phyloP scores from a whole-genome alignment of 2,888 invertebrate genomes.

The Odontocerum albicorne region DNA sequence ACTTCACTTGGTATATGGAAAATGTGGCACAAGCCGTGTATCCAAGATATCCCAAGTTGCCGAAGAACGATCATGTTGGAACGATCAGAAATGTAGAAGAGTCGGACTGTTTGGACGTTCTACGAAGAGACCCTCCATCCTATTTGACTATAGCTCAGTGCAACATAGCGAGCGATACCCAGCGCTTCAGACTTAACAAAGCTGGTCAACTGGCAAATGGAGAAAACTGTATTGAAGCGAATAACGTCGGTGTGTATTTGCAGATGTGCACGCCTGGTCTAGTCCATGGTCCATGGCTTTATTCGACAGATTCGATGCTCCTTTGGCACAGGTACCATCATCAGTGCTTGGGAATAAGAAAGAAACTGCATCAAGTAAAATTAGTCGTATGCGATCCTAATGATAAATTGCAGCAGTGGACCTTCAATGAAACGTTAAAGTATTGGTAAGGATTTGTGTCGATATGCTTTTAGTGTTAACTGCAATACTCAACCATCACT shows the following conservation, averaged over 20 bases:
- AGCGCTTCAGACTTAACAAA: constrained; percentile 89
- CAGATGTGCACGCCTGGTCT: constrained; percentile 90
- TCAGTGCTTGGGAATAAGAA: constrained; percentile 82
- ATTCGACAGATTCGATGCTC: constrained; percentile 73
- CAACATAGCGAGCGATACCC: constrained; percentile 93
- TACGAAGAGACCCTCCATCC: constrained; percentile 89
- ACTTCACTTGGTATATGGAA: constrained; percentile 82
- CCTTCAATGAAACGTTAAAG: too few species aligned
- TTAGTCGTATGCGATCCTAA: too few species aligned
- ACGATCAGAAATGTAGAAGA: constrained; percentile 84
- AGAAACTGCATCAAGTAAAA: too few species aligned
- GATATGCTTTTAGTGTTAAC: too few species aligned
- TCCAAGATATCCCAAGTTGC: constrained; percentile 56
- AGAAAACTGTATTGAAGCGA: constrained; percentile 92
- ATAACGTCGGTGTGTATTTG: constrained; percentile 82
- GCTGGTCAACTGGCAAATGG: constrained; percentile 94
- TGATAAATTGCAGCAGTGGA: too few species aligned
- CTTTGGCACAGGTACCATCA: constrained; percentile 74
- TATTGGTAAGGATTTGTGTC: too few species aligned
- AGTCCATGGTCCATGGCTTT: constrained; percentile 94
- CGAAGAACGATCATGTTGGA: constrained; percentile 93
- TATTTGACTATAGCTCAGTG: constrained; percentile 89
- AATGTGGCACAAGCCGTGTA: constrained; percentile 68
- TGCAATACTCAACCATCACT: too few species aligned
- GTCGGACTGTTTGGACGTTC: constrained; percentile 84